A percentile compares a stretch with the other conserved stretches of the same genome.
Conservation (phyloP, 2,113 vertebrate species). For the Astur gentilis region DNA sequence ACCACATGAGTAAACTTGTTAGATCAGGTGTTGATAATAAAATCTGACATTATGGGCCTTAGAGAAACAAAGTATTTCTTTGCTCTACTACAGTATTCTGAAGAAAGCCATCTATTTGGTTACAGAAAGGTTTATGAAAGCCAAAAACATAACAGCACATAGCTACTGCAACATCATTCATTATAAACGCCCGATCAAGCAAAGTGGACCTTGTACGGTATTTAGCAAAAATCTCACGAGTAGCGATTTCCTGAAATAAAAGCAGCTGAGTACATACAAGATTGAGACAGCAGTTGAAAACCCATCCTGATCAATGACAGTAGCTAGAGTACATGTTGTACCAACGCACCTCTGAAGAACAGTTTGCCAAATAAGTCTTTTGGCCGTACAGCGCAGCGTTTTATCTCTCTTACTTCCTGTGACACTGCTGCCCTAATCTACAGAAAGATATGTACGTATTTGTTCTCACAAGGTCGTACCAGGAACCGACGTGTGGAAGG, state of each 20-base stretch:
- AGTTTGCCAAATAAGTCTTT: background rate
- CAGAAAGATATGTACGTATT: fast-evolving
- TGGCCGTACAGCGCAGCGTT: fast-evolving
- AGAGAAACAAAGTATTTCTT: background rate
- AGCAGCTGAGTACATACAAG: background rate
- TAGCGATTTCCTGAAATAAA: background rate
- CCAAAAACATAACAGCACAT: background rate
- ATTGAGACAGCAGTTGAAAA: background rate
- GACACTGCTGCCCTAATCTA: background rate
- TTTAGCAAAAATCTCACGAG: background rate
- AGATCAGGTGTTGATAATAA: background rate
- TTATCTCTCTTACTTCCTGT: background rate
- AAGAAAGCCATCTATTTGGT: background rate
- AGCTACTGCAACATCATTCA: background rate
- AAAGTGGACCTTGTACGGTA: background rate
- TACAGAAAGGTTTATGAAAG: background rate
- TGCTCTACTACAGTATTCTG: background rate
- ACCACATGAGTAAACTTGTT: background rate
- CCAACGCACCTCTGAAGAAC: background rate
- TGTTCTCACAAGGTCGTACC: background rate
- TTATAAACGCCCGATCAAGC: background rate
- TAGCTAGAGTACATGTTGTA: background rate
- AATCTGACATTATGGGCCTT: background rate
- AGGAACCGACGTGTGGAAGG: background rate
- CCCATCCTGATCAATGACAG: background rate